Evolutionary conservation across 1,140 invertebrate species (phyloP).

Genomic region (Drosophila pandora): DNA sequence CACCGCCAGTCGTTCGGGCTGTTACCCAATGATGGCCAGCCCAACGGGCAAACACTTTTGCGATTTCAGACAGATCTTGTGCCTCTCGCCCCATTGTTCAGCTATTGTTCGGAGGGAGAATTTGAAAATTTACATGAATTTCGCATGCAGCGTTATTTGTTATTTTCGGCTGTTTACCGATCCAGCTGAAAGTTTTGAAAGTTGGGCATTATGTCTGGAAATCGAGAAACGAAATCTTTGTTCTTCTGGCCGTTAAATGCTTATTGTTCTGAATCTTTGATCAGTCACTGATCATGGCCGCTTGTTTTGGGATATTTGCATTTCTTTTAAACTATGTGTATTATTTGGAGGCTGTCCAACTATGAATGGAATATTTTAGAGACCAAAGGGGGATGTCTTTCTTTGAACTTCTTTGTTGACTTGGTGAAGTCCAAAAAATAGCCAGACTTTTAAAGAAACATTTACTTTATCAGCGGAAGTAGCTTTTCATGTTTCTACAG

Average conservation of each 20-base stretch:
- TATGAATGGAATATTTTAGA: not conserved
- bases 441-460: not conserved
- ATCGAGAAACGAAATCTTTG: not conserved
- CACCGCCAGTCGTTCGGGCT: slow-evolving; percentile 10
- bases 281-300: slow-evolving; percentile 5
- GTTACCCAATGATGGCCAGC: slow-evolving; percentile 27
- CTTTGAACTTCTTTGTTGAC: not conserved
- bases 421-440: not conserved
- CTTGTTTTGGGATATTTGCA: not conserved
- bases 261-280: slow-evolving; percentile 16
- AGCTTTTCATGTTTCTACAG: slow-evolving; percentile 6
- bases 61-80: slow-evolving; percentile 11
- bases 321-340: not conserved
- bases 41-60: slow-evolving; percentile 9
- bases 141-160: slow-evolving; percentile 40
- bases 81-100: slow-evolving; percentile 14
- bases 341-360: not conserved
- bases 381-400: not conserved
- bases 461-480: not conserved
- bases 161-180: slow-evolving; percentile 18
- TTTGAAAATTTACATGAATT: slow-evolving; percentile 50
- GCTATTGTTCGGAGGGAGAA: slow-evolving; percentile 6
- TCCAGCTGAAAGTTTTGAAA: slow-evolving; percentile 51
- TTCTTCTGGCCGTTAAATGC: slow-evolving; percentile 22
- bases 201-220: slow-evolving; percentile 14